Evolutionary conservation across 2,113 vertebrate genomes (phyloP), one percentile per base, ranked within the genome.

Genomic region (Todiramphus saurophagus): DNA sequence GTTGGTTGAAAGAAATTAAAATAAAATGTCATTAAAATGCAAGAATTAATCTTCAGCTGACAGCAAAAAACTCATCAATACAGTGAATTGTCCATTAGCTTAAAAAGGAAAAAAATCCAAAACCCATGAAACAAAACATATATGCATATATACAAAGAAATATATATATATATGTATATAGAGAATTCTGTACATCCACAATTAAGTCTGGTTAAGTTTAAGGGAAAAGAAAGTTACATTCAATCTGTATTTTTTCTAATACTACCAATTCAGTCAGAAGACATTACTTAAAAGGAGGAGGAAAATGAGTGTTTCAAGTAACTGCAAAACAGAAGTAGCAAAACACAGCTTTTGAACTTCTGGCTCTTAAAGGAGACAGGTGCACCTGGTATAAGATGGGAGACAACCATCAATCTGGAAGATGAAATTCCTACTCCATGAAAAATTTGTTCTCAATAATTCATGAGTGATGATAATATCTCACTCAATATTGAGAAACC

Each of bases 171-270:
- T 11, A 3, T 19, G 16, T 8, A 48, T 7, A 33, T 2, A 70
- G 3, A 16, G 3, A 81, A 27, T 81, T 77, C 51, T 5, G 30
- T 50, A 41, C 78, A 90, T 59, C 43, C 6, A 70, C 74, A 96
- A 70, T 74, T 90, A 94, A 81, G 35, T 94, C 64, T 84, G 50
- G 50, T 89, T 90, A 93, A 90, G 39, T 94, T 91, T 77, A 92
- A 73, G 76, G 94, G 73, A 96, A 93, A 94, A 63, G 33, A 87
- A 96, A 87, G 48, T 66, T 66, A 83, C 50, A 83, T 80, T 93
- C 70, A 93, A 86, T 87, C 73, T 93, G 67, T 62, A 81, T 87
- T 91, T 93, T 87, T 84, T 89, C 91, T 84, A 96, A 85, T 88
- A 93, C 75, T 66, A 94, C 4, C 33, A 85, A 41, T 23, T 62